Evolutionary conservation across 2,888 invertebrate species (phyloP), one percentile per base, ranked within the genome.

Genomic region (Gisinianus flammeolus): DNA sequence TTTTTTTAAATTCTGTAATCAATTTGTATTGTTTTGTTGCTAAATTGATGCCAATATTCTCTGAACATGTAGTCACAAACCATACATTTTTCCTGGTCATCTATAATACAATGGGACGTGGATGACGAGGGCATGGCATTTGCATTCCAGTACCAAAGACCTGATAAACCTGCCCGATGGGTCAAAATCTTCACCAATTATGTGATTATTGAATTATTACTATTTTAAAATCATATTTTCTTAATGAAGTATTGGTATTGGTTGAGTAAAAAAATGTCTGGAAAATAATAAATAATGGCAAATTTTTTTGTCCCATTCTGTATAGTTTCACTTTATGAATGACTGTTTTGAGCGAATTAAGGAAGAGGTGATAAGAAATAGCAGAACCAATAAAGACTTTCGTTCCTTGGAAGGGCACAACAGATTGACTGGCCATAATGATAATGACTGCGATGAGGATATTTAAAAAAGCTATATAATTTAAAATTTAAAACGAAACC

Each of bases 331-430:
- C 86, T 96, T 92, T 89, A 91, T 96, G 86, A 92, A 93, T 88
- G 97, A 97, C 88, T 97, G 98, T 88, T 96, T 98, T 89, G 96
- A 97, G 87, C 91, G 95, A 89, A 94, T 97, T 90, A 93, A 94
- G 87, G 96, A 96, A 87, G 97, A 98, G 87, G 91, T 72, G 67
- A 35, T 72, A n/a, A 16, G 30, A 62, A 30, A 62, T 16, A 33
- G 24, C 28, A 44, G 24, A 54, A 58, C 54, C 72, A 67, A n/a
- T n/a, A n/a, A 77, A 72, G 72, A 56, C 72, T 56, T 72, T 24
- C 24, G 44, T 71, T 31, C 35, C 19, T 28, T 35, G 54, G 68
- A 70, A 10, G 69, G 35, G 52, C 54, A 69, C 33, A 71, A 70
- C 28, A 69, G 44, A 35, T n/a, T 70, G 28, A 44, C 28, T 24